phyloP scores from a whole-genome alignment of 2,888 invertebrate species.

The Artemia sinica region DNA sequence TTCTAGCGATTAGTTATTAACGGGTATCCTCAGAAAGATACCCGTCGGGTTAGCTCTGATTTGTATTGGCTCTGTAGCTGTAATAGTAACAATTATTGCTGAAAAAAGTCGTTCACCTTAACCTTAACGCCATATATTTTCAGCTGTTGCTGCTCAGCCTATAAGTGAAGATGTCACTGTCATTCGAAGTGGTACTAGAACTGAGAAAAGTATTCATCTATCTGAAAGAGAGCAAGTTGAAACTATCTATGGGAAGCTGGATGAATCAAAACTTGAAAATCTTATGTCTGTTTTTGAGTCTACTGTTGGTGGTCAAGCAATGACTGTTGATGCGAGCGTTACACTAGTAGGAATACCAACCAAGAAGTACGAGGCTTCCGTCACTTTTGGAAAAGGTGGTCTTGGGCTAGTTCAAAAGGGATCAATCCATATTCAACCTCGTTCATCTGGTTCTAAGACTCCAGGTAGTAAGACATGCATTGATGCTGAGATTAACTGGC shows the following conservation, averaged over 20 bases:
- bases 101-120: no score
- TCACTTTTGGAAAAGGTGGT: conserved; percentile 1
- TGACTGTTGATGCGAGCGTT: not conserved
- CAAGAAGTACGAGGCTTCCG: conserved; percentile 1
- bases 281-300: conserved; percentile 11
- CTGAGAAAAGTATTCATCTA: not conserved
- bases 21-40: no score
- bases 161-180: conserved; percentile 6
- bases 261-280: not conserved
- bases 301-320: not conserved
- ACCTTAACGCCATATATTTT: not conserved
- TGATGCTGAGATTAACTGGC: conserved; percentile 11
- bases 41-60: no score
- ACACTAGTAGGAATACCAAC: not conserved
- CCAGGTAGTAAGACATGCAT: not conserved
- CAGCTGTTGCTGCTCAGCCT: conserved; percentile 7
- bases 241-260: conserved; percentile 1
- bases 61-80: no score
- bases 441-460: not conserved
- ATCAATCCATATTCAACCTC: not conserved
- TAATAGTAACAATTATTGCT: no score
- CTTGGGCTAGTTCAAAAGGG: conserved; percentile 3
- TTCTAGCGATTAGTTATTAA: no score
- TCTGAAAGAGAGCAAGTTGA: not conserved
- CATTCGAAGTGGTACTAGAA: not conserved